Evolutionary conservation across 2,888 invertebrate species (phyloP).

Genomic region (Agapetus fuscipes): DNA sequence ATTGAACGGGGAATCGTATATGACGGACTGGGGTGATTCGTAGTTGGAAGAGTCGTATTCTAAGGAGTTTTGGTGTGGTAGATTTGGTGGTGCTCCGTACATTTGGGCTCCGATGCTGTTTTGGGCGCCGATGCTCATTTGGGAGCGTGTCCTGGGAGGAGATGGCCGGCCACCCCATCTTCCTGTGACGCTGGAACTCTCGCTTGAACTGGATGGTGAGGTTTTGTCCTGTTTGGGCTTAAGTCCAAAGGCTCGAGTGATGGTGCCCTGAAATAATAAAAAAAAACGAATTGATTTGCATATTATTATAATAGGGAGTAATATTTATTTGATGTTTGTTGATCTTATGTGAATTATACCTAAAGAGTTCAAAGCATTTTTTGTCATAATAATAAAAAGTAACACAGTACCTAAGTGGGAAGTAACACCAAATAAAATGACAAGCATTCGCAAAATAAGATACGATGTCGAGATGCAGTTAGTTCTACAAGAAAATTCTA

Average conservation of each 20-base stretch:
- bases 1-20: conserved; percentile 28
- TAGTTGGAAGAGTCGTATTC: conserved; percentile 27
- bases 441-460: no score
- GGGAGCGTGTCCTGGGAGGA: conserved; percentile 44
- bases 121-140: conserved; percentile 45
- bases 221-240: conserved; percentile 52
- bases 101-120: conserved; percentile 27
- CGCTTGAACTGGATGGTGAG: conserved; percentile 59
- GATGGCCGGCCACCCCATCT: conserved; percentile 37
- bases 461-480: no score
- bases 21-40: conserved; percentile 28
- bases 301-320: not conserved
- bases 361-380: conserved; percentile 11
- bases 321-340: not conserved
- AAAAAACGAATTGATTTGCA: no score
- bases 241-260: conserved; percentile 63
- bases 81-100: conserved; percentile 28
- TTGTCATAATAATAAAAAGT: no score
- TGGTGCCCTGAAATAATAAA: conserved; percentile 57
- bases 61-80: conserved; percentile 20
- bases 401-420: no score
- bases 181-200: conserved; percentile 49
- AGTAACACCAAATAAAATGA: no score
- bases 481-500: no score
- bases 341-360: not conserved